Evolutionary conservation across 2,113 vertebrate species (phyloP), one percentile per base, ranked within the genome.

Genomic region (Pterocles orientalis): DNA sequence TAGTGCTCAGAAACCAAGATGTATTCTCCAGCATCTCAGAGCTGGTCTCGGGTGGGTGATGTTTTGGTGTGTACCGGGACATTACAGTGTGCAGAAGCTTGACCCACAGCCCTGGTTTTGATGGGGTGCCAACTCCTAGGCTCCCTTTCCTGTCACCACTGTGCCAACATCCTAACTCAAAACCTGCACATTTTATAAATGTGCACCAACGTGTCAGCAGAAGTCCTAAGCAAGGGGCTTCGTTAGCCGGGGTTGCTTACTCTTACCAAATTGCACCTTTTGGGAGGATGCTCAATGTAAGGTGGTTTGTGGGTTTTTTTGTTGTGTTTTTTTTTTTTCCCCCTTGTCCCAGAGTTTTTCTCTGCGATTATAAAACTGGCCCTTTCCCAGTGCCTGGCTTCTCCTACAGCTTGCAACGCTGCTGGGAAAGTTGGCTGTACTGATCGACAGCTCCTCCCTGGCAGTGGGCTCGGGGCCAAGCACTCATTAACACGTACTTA

Each of bases 241-340:
- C 5, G 2, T 39, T 62, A 56, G 14, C 17, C n/a, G 48, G 6
- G 7, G 3, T 65, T 65, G 21, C 29, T 71, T 43, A 5, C 5
- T 19, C 17, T 48, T 4, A 33, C 18, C 14, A 34, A 34, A 25
- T 7, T 33, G 18, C 7, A 45, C 23, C n/a, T 82, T 82, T 60
- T 28, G 14, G 53, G 28, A 29, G 53, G 28, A 29, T 66, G 31
- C 39, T 77, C 21, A 25, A 8, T 12, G 14, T 17, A 31, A 17
- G n/a, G 41, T 41, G 41, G 41, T 41, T 41, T 41, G 41, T 11
- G 14, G 41, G n/a, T n/a, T n/a, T n/a, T n/a, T n/a, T n/a, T n/a
- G n/a, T n/a, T n/a, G n/a, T n/a, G n/a, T n/a, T n/a, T 8, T 0
- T 19, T 25, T 43, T 18, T 20, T 20, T 26, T 3, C 0, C 6